These are phyloP conservation scores for Hydrocynus forskahlii DNA, from an alignment of 2,797 vertebrate genomes.

Conservation along the genomic window DNA sequence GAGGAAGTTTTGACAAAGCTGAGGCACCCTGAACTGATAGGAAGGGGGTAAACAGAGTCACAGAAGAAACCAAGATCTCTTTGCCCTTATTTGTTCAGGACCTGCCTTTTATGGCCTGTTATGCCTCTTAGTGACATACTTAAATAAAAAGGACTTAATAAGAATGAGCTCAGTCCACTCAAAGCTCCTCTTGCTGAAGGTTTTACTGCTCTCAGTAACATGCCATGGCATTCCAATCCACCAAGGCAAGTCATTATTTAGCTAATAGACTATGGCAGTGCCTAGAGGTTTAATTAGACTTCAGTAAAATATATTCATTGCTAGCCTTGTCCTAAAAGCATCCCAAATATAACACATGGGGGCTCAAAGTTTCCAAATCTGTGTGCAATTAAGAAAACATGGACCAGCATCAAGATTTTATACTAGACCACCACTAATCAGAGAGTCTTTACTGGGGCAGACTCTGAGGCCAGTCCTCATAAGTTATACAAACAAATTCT, in stretches of 20 bases:
- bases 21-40: constrained; percentile 24
- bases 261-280: constrained; percentile 24
- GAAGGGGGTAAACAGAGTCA: constrained; percentile 4
- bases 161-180: constrained; percentile 41
- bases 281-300: constrained; percentile 33
- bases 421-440: neutral
- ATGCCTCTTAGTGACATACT: constrained; percentile 34
- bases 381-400: constrained; percentile 1
- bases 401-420: neutral
- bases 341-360: constrained; percentile 29
- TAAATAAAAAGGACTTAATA: constrained; percentile 35
- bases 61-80: constrained; percentile 1
- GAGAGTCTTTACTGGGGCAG: neutral
- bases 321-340: constrained; percentile 37
- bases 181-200: constrained; percentile 31
- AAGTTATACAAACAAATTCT: constrained; percentile 2
- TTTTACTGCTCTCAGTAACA: constrained; percentile 48
- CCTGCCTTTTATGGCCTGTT: constrained; percentile 26
- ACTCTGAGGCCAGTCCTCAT: neutral
- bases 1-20: constrained; percentile 44
- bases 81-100: constrained; percentile 44
- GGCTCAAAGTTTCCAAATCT: constrained; percentile 29
- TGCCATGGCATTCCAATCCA: constrained; percentile 41
- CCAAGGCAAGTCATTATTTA: constrained; percentile 32
- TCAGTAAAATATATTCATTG: constrained; percentile 28